Conservation (phyloP, 2,113 vertebrate species). For the Vombatus ursinus region DNA sequence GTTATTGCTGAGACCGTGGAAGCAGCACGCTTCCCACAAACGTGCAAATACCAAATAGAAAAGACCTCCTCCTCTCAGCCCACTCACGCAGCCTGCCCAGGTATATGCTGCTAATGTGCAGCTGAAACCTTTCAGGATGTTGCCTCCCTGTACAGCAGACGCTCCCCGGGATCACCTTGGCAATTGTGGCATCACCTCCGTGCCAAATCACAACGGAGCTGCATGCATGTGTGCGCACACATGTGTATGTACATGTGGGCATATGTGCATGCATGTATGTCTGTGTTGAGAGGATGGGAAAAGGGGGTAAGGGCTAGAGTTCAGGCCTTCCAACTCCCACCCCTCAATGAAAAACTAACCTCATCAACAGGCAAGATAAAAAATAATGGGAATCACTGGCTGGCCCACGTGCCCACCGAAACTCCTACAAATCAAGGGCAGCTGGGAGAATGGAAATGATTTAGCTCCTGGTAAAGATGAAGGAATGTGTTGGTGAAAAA, state of each 20-base stretch:
- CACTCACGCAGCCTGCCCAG: not conserved
- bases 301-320: not conserved
- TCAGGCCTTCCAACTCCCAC: not conserved
- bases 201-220: not conserved
- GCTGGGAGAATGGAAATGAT: not conserved
- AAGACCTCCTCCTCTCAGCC: slow-evolving; percentile 46
- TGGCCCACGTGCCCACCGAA: not conserved
- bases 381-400: not conserved
- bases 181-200: not conserved
- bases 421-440: not conserved
- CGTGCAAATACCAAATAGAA: slow-evolving; percentile 59
- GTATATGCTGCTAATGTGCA: slow-evolving; percentile 37
- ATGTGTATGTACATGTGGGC: not conserved
- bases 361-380: not conserved
- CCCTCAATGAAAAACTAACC: not conserved
- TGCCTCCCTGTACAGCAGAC: slow-evolving; percentile 41
- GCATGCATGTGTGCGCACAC: too few relatives aligned
- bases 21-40: slow-evolving; percentile 70
- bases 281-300: too few relatives aligned
- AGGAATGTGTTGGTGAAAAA: not conserved
- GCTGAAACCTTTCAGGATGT: slow-evolving; percentile 29
- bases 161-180: not conserved
- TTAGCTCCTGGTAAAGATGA: not conserved
- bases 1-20: slow-evolving; percentile 80
- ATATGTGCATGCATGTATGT: not conserved